Evolutionary conservation across 1,140 invertebrate species (phyloP).

Genomic region (Platyscapa corneri): DNA sequence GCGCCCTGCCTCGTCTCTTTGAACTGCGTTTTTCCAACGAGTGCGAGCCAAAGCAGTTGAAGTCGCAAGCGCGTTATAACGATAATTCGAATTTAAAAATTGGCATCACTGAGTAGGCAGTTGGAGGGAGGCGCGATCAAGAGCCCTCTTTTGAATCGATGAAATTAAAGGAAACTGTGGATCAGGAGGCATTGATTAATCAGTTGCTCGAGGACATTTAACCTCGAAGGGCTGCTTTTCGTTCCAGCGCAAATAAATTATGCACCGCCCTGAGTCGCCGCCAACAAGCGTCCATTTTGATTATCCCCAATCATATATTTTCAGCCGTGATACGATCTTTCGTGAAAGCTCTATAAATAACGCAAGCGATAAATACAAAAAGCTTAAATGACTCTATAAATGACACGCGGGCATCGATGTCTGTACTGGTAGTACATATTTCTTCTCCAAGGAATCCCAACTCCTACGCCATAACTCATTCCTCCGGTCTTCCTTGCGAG

Average conservation of each 20-base stretch:
- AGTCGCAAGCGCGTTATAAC: too few relatives aligned
- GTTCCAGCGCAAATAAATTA: not conserved
- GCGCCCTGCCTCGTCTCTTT: too few relatives aligned
- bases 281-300: not conserved
- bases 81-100: too few relatives aligned
- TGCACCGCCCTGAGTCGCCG: not conserved
- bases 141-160: too few relatives aligned
- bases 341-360: not conserved
- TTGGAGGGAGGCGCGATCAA: too few relatives aligned
- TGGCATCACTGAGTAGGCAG: too few relatives aligned
- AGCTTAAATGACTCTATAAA: slow-evolving; percentile 9
- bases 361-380: not conserved
- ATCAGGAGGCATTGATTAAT: not conserved
- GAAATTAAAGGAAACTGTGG: not conserved
- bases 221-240: not conserved
- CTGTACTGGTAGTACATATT: not conserved
- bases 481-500: not conserved
- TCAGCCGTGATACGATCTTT: not conserved
- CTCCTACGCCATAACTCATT: not conserved
- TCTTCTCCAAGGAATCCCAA: not conserved
- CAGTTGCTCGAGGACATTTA: not conserved
- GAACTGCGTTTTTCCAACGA: too few relatives aligned
- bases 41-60: too few relatives aligned
- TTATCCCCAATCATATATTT: not conserved
- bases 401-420: not conserved